A percentile compares a stretch with the other conserved stretches of the same genome.
Conservation (phyloP, 2,113 vertebrate genomes). For the Cryptoleucopteryx plumbea region DNA sequence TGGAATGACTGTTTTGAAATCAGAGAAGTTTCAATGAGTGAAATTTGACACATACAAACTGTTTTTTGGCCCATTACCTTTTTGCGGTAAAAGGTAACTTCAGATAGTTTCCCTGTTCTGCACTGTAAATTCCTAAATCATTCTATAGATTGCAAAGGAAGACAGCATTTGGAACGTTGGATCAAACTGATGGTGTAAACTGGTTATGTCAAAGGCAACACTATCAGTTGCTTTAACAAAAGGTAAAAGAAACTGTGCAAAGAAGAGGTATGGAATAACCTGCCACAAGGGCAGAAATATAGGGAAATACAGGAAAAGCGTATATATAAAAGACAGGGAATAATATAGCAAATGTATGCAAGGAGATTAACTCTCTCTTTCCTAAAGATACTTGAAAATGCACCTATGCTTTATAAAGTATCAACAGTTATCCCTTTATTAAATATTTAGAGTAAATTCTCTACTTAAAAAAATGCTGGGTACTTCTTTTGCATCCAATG, state of each 20-base stretch:
- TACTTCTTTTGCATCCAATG: slow-evolving; percentile 71
- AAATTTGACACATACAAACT: neutral
- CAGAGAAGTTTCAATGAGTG: neutral
- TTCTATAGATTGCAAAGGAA: neutral
- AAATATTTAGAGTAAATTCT: slow-evolving; percentile 59
- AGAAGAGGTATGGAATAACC: neutral
- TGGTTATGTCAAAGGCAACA: neutral
- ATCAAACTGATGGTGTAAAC: neutral
- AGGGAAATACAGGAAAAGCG: neutral
- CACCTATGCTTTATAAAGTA: neutral
- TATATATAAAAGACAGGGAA: neutral
- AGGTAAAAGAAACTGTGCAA: neutral
- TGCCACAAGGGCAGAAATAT: neutral
- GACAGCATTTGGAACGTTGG: neutral
- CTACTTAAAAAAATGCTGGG: slow-evolving; percentile 41
- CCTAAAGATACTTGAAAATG: neutral
- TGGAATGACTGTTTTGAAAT: neutral
- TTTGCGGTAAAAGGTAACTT: neutral
- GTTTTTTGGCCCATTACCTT: neutral
- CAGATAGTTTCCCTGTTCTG: neutral
- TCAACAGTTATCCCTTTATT: neutral
- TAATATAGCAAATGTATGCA: neutral
- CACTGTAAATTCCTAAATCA: neutral
- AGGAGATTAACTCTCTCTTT: neutral
- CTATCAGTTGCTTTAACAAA: neutral